Percentiles rank a stretch among this genome's conserved stretches.
Evolutionary conservation across 2,888 invertebrate genomes (phyloP).

Genomic region (Ochlodes sylvanus): DNA sequence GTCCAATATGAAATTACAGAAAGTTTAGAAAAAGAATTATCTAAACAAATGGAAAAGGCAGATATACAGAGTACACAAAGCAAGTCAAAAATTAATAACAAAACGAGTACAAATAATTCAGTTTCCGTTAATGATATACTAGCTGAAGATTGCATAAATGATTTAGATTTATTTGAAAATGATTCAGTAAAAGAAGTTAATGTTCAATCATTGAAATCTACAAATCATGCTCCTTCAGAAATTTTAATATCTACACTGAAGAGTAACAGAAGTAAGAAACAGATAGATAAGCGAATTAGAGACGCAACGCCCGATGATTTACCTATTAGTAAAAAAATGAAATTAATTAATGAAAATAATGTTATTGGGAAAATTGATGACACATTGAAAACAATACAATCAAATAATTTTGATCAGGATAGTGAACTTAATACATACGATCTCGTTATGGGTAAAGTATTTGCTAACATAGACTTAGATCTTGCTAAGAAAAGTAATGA

Average conservation of each 20-base stretch:
- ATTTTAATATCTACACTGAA: conserved; percentile 61
- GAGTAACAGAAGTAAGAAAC: conserved; percentile 53
- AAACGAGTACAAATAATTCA: conserved; percentile 18
- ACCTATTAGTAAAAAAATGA: conserved; percentile 61
- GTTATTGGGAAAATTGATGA: conserved; percentile 17
- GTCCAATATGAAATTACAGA: conserved; percentile 71
- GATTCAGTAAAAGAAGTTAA: conserved; percentile 62
- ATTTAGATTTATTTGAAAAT: conserved; percentile 70
- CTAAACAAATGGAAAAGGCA: conserved; percentile 61
- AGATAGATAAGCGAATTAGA: conserved; percentile 59
- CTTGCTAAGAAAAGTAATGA: conserved; percentile 35
- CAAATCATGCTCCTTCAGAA: conserved; percentile 61
- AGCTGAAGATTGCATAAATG: conserved; percentile 57
- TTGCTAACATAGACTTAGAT: conserved; percentile 72
- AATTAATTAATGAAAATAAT: conserved; percentile 44
- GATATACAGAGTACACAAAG: conserved; percentile 39
- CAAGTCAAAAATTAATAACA: conserved; percentile 35
- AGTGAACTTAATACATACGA: conserved; percentile 68
- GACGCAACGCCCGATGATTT: conserved; percentile 52
- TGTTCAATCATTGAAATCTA: conserved; percentile 57
- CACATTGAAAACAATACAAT: conserved; percentile 29
- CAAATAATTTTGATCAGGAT: conserved; percentile 48
- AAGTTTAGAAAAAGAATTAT: conserved; percentile 73
- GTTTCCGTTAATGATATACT: conserved; percentile 34
- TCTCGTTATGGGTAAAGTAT: conserved; percentile 68